Evolutionary conservation across 2,888 invertebrate species (phyloP), one percentile per base, ranked within the genome.

Genomic region (Drosophila mayaguana): DNA sequence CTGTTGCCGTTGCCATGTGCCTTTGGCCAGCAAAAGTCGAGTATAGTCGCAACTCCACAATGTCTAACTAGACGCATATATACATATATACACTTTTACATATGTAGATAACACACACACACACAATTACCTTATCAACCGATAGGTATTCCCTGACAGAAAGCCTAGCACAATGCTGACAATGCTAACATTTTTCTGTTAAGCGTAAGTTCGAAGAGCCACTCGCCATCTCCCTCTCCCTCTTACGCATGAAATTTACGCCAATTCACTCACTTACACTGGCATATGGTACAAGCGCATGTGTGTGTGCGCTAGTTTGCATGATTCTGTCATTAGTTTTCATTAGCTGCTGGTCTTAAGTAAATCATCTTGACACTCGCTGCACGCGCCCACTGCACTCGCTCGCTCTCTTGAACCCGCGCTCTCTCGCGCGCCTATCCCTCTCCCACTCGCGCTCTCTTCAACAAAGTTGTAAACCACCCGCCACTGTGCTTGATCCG

Each of bases 321-420:
- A 83, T 83, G 66, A 80, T 75, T 76, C 61, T 75, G 70, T 76
- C 76, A 70, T 87, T 85, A 88, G 55, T 73, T 73, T 82, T 57
- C 77, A 73, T 81, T 74, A 79, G 68, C 59, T 63, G 16, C 65
- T 68, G 51, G 46, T 60, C 55, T 57, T 67, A 74, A 70, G 59
- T 64, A 63, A 70, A 78, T 78, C 70, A 78, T 53, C 61, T 63
- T 42, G 42, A 55, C 28, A 48, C 48, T 46, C 61, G 16, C 59
- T 46, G 25, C 25, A 11, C 22, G 36, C 54, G 25, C 48, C 34
- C 53, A 18, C 32, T 50, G 34, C 25, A 12, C 22, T 32, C n/a
- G n/a, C 25, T 34, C 12, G 16, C 54, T 25, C 22, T 32, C 56
- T 40, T 16, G 16, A n/a, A 16, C 34, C 16, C 34, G 16, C 42